phyloP scores from a whole-genome alignment of 2,797 vertebrate genomes.

The Cynodonichthys magdalenae region DNA sequence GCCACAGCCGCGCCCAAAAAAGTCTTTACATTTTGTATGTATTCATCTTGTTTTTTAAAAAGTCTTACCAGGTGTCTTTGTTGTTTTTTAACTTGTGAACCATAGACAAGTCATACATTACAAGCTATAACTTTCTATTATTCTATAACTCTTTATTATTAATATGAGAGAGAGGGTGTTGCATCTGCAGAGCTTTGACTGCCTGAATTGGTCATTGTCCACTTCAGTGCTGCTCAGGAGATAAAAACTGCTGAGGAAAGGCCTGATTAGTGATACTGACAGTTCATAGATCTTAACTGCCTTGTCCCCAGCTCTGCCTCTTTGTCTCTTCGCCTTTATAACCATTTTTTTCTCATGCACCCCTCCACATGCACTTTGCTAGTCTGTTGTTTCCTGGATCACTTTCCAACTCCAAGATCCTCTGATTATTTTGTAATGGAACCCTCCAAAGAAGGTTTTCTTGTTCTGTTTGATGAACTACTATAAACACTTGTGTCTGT shows the following conservation, averaged over 20 bases:
- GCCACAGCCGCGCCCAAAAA: no score
- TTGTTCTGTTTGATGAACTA: conserved; percentile 13
- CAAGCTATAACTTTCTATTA: background rate
- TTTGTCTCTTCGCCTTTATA: conserved; percentile 31
- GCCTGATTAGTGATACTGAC: conserved; percentile 76
- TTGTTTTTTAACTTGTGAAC: background rate
- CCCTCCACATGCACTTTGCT: no score
- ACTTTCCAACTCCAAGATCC: background rate
- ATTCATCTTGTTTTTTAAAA: conserved; percentile 6
- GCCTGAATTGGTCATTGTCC: conserved; percentile 43
- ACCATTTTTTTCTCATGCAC: conserved; percentile 14
- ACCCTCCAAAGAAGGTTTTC: background rate
- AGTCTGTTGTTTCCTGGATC: conserved; percentile 11
- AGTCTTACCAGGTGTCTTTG: background rate
- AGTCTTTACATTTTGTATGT: background rate
- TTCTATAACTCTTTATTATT: conserved; percentile 1
- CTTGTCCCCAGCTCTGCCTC: conserved; percentile 28
- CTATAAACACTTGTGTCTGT: conserved; percentile 13
- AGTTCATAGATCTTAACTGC: conserved; percentile 73
- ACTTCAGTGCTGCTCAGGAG: conserved; percentile 61
- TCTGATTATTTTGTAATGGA: background rate
- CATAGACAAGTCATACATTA: conserved; percentile 13
- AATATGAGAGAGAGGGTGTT: no score
- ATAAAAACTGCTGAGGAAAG: conserved; percentile 67
- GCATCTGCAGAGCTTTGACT: conserved; percentile 30